These are phyloP conservation scores for Osmerus eperlanus DNA, from an alignment of 2,113 vertebrate species.

Conservation along the genomic window DNA sequence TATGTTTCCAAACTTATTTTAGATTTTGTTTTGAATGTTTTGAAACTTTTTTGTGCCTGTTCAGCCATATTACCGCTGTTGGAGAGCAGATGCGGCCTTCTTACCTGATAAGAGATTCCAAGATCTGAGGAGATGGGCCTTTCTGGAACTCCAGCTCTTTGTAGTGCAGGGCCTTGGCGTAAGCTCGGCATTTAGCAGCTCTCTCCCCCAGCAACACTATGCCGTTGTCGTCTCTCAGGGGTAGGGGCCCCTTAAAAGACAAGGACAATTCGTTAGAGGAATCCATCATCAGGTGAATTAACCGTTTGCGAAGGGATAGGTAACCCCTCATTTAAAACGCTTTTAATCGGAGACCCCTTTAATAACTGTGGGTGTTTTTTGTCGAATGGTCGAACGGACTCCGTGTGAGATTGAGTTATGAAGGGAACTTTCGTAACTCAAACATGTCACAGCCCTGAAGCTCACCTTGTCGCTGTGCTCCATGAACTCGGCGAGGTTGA, in stretches of 20 bases:
- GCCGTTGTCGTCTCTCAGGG: constrained; percentile 94
- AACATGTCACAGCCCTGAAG: background rate
- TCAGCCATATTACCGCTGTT: no score
- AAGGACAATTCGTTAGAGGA: background rate
- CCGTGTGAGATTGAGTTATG: no score
- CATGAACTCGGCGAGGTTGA: constrained; percentile 99
- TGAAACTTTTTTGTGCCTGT: no score
- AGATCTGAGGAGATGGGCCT: constrained; percentile 88
- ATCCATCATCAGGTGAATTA: background rate
- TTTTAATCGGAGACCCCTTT: no score
- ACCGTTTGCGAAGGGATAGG: no score
- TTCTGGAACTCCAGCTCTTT: constrained; percentile 99
- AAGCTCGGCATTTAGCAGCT: constrained; percentile 94
- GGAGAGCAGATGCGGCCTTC: constrained; percentile 20
- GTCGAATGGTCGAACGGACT: no score
- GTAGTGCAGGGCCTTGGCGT: constrained; percentile 97
- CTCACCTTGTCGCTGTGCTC: constrained; percentile 98
- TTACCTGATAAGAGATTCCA: constrained; percentile 98
- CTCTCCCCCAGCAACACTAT: constrained; percentile 93
- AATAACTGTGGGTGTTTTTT: no score
- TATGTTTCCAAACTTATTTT: no score
- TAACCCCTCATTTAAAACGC: no score
- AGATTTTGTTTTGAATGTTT: no score
- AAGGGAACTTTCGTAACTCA: no score
- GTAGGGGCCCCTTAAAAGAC: constrained; percentile 84